These are phyloP conservation scores for Parazoanthus darwini DNA, from an alignment of 92 coral and sea anemone genomes.

Conservation along the genomic window DNA sequence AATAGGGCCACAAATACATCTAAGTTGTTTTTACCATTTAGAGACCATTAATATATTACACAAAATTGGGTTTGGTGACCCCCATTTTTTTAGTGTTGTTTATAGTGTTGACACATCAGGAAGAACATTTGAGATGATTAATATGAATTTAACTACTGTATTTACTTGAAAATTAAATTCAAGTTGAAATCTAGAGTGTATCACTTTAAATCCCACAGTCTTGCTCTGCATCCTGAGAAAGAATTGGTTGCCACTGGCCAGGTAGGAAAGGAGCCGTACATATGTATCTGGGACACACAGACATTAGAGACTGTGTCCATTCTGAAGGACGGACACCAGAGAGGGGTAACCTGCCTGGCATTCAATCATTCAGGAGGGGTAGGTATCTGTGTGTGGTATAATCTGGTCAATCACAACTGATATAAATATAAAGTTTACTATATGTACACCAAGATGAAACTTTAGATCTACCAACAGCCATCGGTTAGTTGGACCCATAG, in stretches of 20 bases:
- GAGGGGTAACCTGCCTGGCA: slow-evolving; percentile 95
- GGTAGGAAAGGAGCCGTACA: slow-evolving; percentile 96
- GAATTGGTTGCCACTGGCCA: slow-evolving; percentile 96
- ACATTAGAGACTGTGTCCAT: slow-evolving; percentile 91
- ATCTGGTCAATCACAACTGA: no score
- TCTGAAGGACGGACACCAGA: slow-evolving; percentile 92
- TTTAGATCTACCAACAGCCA: no score
- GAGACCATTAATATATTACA: no score
- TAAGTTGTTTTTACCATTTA: no score
- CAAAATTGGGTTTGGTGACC: no score
- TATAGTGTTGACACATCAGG: no score
- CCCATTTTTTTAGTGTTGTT: no score
- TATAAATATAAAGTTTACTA: no score
- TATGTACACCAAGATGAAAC: no score
- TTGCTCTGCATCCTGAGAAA: slow-evolving; percentile 96
- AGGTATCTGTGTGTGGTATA: slow-evolving; percentile 21
- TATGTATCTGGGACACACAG: slow-evolving; percentile 96
- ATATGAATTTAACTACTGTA: no score
- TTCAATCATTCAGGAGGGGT: slow-evolving; percentile 92
- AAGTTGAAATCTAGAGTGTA: not conserved
- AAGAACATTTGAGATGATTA: not conserved
- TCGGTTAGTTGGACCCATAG: no score
- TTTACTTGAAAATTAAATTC: not conserved
- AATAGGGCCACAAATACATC: no score
- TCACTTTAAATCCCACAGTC: slow-evolving; percentile 50